phyloP scores from a whole-genome alignment of 2,888 invertebrate species.

The Isoperla grammatica region DNA sequence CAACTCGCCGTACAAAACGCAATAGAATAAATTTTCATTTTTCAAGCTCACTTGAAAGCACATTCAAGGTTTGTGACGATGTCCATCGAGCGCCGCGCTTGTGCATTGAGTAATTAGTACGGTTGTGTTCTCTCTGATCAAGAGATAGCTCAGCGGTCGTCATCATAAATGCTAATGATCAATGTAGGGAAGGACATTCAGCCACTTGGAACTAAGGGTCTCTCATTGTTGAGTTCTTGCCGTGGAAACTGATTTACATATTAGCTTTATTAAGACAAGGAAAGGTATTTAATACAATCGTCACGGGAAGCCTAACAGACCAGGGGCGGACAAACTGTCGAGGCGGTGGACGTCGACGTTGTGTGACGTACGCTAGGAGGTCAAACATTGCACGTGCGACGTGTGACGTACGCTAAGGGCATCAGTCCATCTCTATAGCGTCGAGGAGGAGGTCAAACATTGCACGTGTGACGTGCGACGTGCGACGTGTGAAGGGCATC shows the following conservation, averaged over 20 bases:
- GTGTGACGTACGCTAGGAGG: too few relatives aligned
- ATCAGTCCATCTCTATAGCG: too few relatives aligned
- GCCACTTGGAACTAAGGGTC: conserved; percentile 26
- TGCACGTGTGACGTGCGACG: too few relatives aligned
- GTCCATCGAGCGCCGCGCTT: neutral
- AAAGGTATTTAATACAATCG: neutral
- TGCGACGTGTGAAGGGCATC: too few relatives aligned
- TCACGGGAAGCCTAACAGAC: conserved; percentile 5
- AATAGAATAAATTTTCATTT: too few relatives aligned
- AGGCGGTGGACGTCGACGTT: neutral
- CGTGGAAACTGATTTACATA: conserved; percentile 16
- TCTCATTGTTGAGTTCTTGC: conserved; percentile 9
- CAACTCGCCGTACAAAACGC: too few relatives aligned
- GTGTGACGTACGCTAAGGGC: too few relatives aligned
- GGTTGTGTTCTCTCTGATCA: conserved; percentile 3
- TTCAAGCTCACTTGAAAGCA: too few relatives aligned
- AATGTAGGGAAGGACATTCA: conserved; percentile 18
- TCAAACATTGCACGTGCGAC: too few relatives aligned
- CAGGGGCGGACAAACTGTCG: conserved; percentile 4
- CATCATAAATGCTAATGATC: conserved; percentile 16
- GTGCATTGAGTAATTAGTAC: conserved; percentile 12
- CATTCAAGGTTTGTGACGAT: conserved; percentile 16
- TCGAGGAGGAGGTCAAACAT: too few relatives aligned
- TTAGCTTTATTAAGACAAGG: conserved; percentile 15
- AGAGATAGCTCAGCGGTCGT: neutral